Evolutionary conservation across 2,888 invertebrate genomes (phyloP), one percentile per base, ranked within the genome.

Genomic region (Dicranocentrus wangi): DNA sequence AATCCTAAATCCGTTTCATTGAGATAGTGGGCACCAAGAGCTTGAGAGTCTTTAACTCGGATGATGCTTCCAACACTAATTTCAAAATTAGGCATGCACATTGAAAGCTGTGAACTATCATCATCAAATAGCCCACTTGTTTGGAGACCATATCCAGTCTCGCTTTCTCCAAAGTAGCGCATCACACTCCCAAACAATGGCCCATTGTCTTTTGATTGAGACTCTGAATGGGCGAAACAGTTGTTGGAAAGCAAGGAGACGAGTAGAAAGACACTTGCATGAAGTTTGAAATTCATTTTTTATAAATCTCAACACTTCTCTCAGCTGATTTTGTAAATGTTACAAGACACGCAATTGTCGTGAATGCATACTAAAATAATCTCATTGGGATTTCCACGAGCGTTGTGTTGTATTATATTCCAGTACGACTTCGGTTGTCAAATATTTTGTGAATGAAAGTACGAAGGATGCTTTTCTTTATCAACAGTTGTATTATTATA

Each of bases 41-140:
- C 93, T 87, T 93, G 92, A 0, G 96, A 96, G 89, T 96, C 96
- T 88, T 95, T 94, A 0, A 96, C 95, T 87, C 95, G 92, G 88
- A 97, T 97, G 87, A 97, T 97, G 88, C 95, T 95, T 89, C 95
- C 94, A 87, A 92, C 92, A 89, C 95, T 95, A 85, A 96, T 92
- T 89, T 95, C 94, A 89, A 96, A 96, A 89, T 93, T 93, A 86
- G 93, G 91, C 87, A 92, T 90, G 89, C 94, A 94, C 87, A 91
- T 91, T 23, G 77, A 77, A 43, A 77, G 60, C 60, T 68, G 76
- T 51, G 53, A 55, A 1, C 32, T 21, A 47, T 25, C 76, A 21
- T 75, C 58, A 58, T 76, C 76, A 61, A 76, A 76, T 17, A 76
- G 69, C 60, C 76, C 76, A 68, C 68, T 76, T 17, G 32, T 51